Evolutionary conservation across 2,797 vertebrate genomes (phyloP).

Genomic region (Ptychobarbus kaznakovi): DNA sequence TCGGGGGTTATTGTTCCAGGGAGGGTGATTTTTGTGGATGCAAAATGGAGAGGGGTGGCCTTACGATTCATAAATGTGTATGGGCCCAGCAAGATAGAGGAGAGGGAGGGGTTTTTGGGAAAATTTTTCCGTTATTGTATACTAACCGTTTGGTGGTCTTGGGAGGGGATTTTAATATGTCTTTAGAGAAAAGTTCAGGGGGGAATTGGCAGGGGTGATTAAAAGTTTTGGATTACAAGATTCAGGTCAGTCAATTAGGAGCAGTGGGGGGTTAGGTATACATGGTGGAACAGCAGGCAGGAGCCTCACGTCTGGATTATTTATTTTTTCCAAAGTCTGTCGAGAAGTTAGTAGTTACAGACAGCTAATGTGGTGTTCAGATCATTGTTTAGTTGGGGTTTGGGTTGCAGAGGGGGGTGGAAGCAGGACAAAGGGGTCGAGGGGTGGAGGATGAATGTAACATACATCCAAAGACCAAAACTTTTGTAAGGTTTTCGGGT

Average conservation of each 20-base stretch:
- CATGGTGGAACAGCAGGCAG: too few species aligned
- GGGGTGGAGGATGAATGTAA: neutral
- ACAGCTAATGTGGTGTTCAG: neutral
- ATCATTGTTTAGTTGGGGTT: neutral
- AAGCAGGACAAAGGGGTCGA: neutral
- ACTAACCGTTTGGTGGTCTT: neutral
- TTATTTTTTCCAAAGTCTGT: neutral
- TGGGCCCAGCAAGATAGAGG: too few species aligned
- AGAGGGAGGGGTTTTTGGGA: too few species aligned
- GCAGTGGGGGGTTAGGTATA: too few species aligned
- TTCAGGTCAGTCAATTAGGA: too few species aligned
- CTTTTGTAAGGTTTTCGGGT: neutral
- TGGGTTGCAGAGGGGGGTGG: neutral
- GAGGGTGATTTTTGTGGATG: slow-evolving; percentile 30
- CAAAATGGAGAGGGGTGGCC: neutral
- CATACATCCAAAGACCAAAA: neutral
- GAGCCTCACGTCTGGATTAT: neutral
- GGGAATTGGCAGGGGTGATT: neutral
- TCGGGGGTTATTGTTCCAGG: neutral
- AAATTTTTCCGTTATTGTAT: neutral
- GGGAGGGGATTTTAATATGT: neutral
- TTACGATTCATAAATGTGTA: neutral
- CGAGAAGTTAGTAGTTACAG: neutral
- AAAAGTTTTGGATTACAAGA: neutral
- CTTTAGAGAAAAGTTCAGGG: neutral